Evolutionary conservation across 2,888 invertebrate genomes (phyloP).

Genomic region (Cephonodes hylas): DNA sequence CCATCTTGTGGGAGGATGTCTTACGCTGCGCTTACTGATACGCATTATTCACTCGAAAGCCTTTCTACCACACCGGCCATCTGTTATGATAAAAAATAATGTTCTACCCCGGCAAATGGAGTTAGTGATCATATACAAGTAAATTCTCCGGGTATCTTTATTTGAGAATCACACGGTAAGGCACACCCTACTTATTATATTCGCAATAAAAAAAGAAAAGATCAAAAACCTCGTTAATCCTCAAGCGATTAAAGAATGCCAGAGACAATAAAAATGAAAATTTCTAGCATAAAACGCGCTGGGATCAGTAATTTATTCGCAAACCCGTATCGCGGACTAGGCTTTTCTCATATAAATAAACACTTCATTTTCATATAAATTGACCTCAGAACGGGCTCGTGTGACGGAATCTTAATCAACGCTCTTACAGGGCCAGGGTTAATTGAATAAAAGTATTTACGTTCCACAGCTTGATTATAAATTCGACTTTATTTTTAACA

Average conservation of each 20-base stretch:
- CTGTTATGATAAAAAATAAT: too few species aligned
- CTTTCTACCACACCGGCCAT: too few species aligned
- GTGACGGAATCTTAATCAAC: not conserved
- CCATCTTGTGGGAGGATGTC: too few species aligned
- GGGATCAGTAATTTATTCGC: not conserved
- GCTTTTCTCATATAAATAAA: not conserved
- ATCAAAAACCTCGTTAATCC: not conserved
- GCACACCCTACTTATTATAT: too few species aligned
- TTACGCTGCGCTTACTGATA: too few species aligned
- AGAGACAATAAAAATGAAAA: not conserved
- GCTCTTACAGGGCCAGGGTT: not conserved
- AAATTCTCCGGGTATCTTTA: too few species aligned
- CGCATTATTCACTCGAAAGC: too few species aligned
- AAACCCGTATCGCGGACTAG: not conserved
- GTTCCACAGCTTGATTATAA: not conserved
- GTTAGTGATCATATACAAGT: too few species aligned
- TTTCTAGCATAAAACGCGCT: not conserved
- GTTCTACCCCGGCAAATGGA: too few species aligned
- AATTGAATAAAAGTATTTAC: not conserved
- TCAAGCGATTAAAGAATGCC: not conserved
- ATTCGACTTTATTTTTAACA: not conserved
- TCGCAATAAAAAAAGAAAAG: not conserved
- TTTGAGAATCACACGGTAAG: too few species aligned
- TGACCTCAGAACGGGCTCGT: not conserved
- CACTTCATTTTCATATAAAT: conserved; percentile 7